Evolutionary conservation across 2,888 invertebrate species (phyloP).

Genomic region (Portevinia maculata): DNA sequence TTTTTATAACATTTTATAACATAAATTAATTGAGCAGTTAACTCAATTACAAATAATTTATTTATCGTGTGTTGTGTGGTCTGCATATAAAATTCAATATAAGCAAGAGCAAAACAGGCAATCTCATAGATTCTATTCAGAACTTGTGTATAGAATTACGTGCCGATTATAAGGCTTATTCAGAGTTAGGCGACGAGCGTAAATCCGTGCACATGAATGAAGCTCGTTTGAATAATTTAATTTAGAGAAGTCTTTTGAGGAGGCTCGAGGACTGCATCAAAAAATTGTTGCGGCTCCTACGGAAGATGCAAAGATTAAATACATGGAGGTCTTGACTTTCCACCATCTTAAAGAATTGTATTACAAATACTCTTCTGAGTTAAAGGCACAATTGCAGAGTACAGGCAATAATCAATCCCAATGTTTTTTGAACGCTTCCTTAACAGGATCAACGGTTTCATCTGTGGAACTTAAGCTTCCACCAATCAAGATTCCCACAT

Average conservation of each 20-base stretch:
- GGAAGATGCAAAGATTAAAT: slow-evolving; percentile 15
- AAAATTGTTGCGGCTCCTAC: slow-evolving; percentile 21
- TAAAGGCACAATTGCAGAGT: too few species aligned
- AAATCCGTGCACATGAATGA: slow-evolving; percentile 9
- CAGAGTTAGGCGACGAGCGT: background rate
- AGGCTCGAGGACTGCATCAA: slow-evolving; percentile 12
- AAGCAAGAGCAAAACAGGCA: background rate
- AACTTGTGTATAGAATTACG: background rate
- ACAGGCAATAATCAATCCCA: too few species aligned
- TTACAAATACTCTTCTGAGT: too few species aligned
- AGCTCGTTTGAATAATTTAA: background rate
- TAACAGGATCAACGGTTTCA: too few species aligned
- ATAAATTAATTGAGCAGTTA: too few species aligned
- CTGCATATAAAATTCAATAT: background rate
- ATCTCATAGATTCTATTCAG: background rate
- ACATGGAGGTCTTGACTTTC: background rate
- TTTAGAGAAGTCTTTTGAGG: too few species aligned
- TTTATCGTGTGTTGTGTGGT: background rate
- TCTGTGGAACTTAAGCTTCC: too few species aligned
- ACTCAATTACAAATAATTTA: background rate
- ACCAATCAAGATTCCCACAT: too few species aligned
- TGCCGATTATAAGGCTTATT: slow-evolving; percentile 1
- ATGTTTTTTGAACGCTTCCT: too few species aligned
- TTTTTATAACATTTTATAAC: background rate
- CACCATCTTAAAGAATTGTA: too few species aligned